Evolutionary conservation across 2,888 invertebrate genomes (phyloP).

Genomic region (Ormyrus thymus): DNA sequence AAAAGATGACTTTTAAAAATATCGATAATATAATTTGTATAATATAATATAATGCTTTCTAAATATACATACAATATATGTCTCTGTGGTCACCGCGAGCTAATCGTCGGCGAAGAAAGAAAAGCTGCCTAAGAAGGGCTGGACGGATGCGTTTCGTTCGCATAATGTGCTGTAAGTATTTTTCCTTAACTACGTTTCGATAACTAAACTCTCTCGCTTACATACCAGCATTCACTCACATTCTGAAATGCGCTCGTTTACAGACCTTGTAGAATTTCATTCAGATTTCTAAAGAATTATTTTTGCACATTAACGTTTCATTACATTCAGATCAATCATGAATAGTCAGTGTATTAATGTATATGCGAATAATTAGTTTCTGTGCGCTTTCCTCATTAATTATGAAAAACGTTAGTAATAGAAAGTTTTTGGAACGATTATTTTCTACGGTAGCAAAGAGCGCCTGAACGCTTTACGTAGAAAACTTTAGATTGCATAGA

Average conservation of each 20-base stretch:
- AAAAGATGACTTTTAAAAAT: conserved; percentile 31
- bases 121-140: conserved; percentile 69
- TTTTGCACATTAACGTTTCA: not conserved
- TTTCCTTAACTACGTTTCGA: not conserved
- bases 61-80: conserved; percentile 58
- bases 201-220: not conserved
- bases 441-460: no score
- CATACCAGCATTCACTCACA: conserved; percentile 9
- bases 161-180: conserved; percentile 57
- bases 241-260: not conserved
- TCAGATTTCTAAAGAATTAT: no score
- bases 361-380: conserved; percentile 15
- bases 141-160: conserved; percentile 68
- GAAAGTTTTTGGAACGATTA: no score
- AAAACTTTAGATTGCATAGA: no score
- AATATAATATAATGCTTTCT: conserved; percentile 61
- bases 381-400: conserved; percentile 23
- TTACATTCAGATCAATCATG: conserved; percentile 7
- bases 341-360: conserved; percentile 4
- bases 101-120: conserved; percentile 59
- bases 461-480: no score
- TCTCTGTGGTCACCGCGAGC: conserved; percentile 59
- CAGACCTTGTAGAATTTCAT: conserved; percentile 17
- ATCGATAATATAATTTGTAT: conserved; percentile 58
- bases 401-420: not conserved